phyloP scores from a whole-genome alignment of 1,140 invertebrate genomes.

The Drosophila nikananu region DNA sequence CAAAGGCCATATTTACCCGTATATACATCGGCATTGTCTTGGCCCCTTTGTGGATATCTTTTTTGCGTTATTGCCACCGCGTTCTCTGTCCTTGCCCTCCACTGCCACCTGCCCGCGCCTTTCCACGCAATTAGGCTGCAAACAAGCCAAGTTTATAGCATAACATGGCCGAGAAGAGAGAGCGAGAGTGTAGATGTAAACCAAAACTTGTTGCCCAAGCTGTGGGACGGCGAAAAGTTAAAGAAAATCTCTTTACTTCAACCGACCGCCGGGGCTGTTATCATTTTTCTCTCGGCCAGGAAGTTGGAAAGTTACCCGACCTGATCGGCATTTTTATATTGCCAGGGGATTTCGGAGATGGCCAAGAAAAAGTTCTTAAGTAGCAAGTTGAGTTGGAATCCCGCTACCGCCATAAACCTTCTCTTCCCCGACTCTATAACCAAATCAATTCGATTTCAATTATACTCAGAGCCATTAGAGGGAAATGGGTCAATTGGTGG shows the following conservation, averaged over 20 bases:
- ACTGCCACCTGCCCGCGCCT: constrained; percentile 16
- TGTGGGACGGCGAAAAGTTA: constrained; percentile 34
- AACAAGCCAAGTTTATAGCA: constrained; percentile 68
- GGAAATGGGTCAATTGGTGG: constrained; percentile 77
- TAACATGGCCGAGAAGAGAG: constrained; percentile 45
- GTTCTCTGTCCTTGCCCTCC: constrained; percentile 3
- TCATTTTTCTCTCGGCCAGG: constrained; percentile 16
- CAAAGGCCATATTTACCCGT: constrained; percentile 40
- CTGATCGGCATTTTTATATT: constrained; percentile 27
- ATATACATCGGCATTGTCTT: constrained; percentile 48
- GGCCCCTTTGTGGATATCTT: constrained; percentile 37
- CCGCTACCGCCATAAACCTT: not conserved
- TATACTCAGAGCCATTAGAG: constrained; percentile 57
- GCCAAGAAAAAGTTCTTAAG: constrained; percentile 39
- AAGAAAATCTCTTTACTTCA: constrained; percentile 32
- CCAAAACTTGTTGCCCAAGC: constrained; percentile 67
- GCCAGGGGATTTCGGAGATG: constrained; percentile 4
- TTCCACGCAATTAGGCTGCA: constrained; percentile 73
- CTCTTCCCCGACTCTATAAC: constrained; percentile 5
- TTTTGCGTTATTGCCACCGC: constrained; percentile 15
- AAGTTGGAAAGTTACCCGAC: constrained; percentile 38
- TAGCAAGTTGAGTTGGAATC: constrained; percentile 50
- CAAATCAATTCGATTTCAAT: constrained; percentile 69
- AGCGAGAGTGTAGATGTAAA: constrained; percentile 61
- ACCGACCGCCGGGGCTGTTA: constrained; percentile 4